These are phyloP conservation scores for Aplochiton taeniatus DNA, from an alignment of 2,797 vertebrate genomes.

Conservation along the genomic window DNA sequence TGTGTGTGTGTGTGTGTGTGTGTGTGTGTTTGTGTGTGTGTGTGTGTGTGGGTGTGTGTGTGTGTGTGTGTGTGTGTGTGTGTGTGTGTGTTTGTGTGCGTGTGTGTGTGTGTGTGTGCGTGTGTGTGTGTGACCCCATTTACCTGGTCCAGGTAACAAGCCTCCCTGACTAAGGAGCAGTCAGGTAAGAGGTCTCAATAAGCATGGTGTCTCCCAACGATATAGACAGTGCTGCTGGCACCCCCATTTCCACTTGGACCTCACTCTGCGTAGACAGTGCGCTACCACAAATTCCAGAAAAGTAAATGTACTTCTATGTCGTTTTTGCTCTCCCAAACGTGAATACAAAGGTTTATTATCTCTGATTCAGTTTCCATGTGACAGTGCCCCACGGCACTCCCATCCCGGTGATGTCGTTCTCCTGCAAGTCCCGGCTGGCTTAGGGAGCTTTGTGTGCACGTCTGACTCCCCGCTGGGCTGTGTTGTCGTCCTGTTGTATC, in stretches of 20 bases:
- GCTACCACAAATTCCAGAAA: no score
- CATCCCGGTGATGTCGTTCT: neutral
- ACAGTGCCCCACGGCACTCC: neutral
- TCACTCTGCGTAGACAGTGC: no score
- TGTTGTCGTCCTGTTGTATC: constrained; percentile 31
- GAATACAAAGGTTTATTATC: no score
- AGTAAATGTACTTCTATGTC: no score
- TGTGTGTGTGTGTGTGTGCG: neutral
- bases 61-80: neutral
- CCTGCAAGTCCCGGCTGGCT: constrained; percentile 63
- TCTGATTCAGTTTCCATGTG: neutral
- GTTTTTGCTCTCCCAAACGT: no score
- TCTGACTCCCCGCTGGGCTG: constrained; percentile 42
- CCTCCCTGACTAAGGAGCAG: no score
- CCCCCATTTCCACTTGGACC: no score
- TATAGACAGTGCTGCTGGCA: no score
- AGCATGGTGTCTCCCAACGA: no score
- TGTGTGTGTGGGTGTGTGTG: neutral
- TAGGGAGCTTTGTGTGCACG: constrained; percentile 45
- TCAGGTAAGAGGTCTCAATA: no score
- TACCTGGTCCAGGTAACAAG: neutral
- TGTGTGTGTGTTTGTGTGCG: neutral
- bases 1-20: neutral
- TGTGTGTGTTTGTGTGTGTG: neutral
- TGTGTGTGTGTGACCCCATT: neutral